phyloP scores from a whole-genome alignment of 2,113 vertebrate genomes.

The Forbesichthys papilliferus region DNA sequence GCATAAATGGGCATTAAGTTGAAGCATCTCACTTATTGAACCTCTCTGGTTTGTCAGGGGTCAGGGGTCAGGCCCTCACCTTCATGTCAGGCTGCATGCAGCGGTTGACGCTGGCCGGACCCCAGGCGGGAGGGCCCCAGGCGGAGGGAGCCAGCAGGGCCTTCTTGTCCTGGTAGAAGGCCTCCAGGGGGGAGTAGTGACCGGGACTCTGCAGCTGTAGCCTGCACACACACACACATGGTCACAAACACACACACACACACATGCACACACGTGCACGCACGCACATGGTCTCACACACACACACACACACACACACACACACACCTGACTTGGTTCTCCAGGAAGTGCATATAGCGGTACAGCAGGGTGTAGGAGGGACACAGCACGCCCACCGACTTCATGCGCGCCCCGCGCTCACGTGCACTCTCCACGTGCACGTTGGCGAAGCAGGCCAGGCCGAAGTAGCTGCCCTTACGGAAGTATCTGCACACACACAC shows the following conservation, averaged over 20 bases:
- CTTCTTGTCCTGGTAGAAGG: conserved; percentile 98
- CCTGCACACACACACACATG: conserved; percentile 58
- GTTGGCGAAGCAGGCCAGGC: conserved; percentile 97
- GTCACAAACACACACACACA: too few species aligned
- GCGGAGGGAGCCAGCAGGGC: conserved; percentile 81
- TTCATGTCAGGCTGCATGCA: conserved; percentile 99
- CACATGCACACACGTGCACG: too few species aligned
- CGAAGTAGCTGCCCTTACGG: conserved; percentile 93
- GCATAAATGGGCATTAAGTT: too few species aligned
- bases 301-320: neutral
- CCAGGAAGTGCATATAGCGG: conserved; percentile 98
- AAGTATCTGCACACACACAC: conserved; percentile 83
- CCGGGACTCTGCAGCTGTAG: conserved; percentile 94
- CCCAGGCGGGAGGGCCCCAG: conserved; percentile 80
- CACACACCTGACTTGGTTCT: conserved; percentile 95
- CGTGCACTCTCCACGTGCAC: conserved; percentile 96
- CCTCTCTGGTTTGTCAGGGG: too few species aligned
- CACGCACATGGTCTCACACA: too few species aligned
- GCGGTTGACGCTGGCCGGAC: conserved; percentile 85
- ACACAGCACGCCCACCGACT: conserved; percentile 95
- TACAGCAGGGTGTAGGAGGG: conserved; percentile 96
- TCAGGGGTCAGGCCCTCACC: conserved; percentile 66
- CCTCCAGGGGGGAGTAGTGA: conserved; percentile 94
- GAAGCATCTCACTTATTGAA: too few species aligned
- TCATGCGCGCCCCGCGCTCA: conserved; percentile 95